phyloP scores from a whole-genome alignment of 2,888 invertebrate species.

The Antheraea assamensis region DNA sequence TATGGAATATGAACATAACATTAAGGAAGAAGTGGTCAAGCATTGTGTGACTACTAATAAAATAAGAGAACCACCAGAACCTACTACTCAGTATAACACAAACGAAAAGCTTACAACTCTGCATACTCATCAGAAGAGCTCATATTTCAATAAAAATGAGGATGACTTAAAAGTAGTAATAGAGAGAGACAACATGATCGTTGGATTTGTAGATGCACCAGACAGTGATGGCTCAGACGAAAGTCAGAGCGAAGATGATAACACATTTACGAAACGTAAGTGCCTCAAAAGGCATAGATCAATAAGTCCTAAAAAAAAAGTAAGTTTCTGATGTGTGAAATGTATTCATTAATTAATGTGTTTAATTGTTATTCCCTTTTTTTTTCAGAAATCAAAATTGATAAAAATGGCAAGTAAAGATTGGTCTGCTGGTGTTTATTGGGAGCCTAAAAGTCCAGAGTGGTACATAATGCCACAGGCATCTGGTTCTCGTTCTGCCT shows the following conservation, averaged over 20 bases:
- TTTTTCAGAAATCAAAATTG: conserved; percentile 56
- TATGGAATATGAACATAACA: conserved; percentile 70
- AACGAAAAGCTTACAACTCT: conserved; percentile 40
- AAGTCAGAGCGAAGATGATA: conserved; percentile 63
- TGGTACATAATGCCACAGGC: conserved; percentile 54
- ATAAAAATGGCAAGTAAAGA: conserved; percentile 70
- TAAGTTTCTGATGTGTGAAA: conserved; percentile 31
- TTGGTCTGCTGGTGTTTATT: conserved; percentile 72
- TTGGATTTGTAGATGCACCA: conserved; percentile 69
- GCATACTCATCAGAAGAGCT: conserved; percentile 58
- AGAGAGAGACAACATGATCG: conserved; percentile 77
- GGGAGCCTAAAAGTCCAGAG: conserved; percentile 74
- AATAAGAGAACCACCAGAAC: conserved; percentile 31
- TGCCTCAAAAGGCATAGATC: conserved; percentile 59
- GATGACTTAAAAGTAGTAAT: conserved; percentile 72
- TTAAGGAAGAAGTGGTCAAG: conserved; percentile 41
- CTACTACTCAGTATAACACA: conserved; percentile 34
- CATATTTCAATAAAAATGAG: conserved; percentile 49
- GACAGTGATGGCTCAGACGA: conserved; percentile 69
- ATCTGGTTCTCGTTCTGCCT: conserved; percentile 47
- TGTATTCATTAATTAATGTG: background rate
- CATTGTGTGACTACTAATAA: conserved; percentile 36
- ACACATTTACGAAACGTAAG: conserved; percentile 37
- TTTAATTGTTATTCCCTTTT: background rate
- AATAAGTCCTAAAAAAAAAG: conserved; percentile 63